Conservation (phyloP, 2,888 invertebrate genomes). For the Macrosoma leucophasiata region DNA sequence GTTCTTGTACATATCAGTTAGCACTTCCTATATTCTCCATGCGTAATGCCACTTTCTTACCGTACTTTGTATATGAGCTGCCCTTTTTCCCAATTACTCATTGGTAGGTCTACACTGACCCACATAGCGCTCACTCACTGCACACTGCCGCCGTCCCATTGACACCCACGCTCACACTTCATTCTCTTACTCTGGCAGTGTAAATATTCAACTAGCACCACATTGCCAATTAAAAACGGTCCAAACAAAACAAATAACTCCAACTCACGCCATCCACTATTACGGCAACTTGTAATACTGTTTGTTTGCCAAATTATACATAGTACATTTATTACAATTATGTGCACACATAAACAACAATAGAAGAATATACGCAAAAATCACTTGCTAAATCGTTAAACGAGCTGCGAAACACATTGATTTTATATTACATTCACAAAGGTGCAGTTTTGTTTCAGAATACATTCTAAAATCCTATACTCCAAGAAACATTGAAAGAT, state of each 20-base stretch:
- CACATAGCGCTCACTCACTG: constrained; percentile 29
- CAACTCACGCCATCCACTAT: constrained; percentile 14
- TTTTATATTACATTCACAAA: not conserved
- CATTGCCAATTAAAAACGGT: constrained; percentile 8
- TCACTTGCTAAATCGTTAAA: too few relatives aligned
- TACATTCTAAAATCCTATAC: constrained; percentile 8
- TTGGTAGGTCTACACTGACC: constrained; percentile 17
- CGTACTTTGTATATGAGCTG: too few relatives aligned
- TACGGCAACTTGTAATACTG: constrained; percentile 26
- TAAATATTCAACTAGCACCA: constrained; percentile 30
- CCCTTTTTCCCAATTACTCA: too few relatives aligned
- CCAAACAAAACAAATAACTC: too few relatives aligned
- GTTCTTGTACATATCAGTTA: too few relatives aligned
- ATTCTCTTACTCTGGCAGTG: constrained; percentile 30
- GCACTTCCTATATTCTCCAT: too few relatives aligned
- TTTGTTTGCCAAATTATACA: constrained; percentile 19
- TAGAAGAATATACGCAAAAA: too few relatives aligned
- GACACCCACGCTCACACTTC: constrained; percentile 22
- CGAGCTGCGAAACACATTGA: not conserved
- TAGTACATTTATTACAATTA: constrained; percentile 1
- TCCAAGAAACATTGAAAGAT: too few relatives aligned
- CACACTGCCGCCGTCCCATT: too few relatives aligned
- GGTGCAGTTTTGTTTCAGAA: constrained; percentile 4
- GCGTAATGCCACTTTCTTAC: too few relatives aligned
- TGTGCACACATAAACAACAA: too few relatives aligned